A percentile compares a stretch with the other conserved stretches of the same genome.
Conservation (phyloP, 2,797 vertebrate genomes). For the Tiaroga cobitis region DNA sequence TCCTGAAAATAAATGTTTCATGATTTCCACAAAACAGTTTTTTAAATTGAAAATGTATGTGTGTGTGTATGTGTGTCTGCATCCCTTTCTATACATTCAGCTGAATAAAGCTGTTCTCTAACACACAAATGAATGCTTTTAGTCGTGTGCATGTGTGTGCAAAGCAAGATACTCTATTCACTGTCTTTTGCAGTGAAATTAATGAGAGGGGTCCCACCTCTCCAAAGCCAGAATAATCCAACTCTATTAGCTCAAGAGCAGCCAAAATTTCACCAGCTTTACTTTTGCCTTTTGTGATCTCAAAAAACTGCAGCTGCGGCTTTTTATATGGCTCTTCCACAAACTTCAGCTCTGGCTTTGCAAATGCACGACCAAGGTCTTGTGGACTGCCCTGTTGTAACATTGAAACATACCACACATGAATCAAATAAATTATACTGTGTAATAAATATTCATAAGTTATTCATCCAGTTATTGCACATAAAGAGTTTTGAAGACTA, state of each 20-base stretch:
- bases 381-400: conserved; percentile 77
- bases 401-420: neutral
- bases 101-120: neutral
- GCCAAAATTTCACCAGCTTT: conserved; percentile 87
- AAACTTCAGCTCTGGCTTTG: conserved; percentile 85
- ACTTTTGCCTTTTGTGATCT: conserved; percentile 83
- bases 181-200: neutral
- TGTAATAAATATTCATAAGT: neutral
- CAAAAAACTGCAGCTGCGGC: conserved; percentile 85
- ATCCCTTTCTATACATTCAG: neutral
- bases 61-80: too few species aligned
- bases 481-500: neutral
- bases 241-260: conserved; percentile 90
- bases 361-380: conserved; percentile 86
- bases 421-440: neutral
- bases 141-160: neutral
- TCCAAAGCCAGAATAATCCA: conserved; percentile 86
- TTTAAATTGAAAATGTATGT: neutral
- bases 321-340: conserved; percentile 82
- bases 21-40: too few species aligned
- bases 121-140: neutral
- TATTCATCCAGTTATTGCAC: neutral
- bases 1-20: neutral
- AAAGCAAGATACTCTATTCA: neutral
- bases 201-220: conserved; percentile 78